A percentile compares a stretch with the other conserved stretches of the same genome.
These are phyloP conservation scores for Drosophila longiperda DNA, from an alignment of 2,888 invertebrate species.

Conservation along the genomic window DNA sequence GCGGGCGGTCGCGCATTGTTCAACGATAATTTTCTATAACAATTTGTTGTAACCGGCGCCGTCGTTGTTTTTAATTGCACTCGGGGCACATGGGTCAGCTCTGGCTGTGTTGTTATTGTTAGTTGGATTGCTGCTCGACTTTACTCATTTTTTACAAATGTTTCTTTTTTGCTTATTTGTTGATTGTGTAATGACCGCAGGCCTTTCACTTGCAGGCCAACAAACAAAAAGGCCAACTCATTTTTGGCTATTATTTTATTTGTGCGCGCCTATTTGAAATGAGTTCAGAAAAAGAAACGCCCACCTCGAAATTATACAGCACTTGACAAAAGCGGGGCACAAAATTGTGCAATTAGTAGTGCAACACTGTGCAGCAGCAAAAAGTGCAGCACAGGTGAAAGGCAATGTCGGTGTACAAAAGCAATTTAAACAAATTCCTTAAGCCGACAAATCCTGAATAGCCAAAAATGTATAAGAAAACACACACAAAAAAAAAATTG, in stretches of 20 bases:
- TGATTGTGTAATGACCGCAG: constrained; percentile 69
- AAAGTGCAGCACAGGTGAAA: constrained; percentile 47
- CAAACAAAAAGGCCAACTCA: constrained; percentile 64
- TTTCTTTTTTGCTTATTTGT: constrained; percentile 29
- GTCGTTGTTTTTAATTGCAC: constrained; percentile 66
- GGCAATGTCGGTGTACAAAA: constrained; percentile 41
- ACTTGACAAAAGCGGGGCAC: constrained; percentile 57
- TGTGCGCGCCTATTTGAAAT: constrained; percentile 60
- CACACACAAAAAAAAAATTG: constrained; percentile 8
- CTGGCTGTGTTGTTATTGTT: constrained; percentile 33
- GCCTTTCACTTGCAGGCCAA: constrained; percentile 72
- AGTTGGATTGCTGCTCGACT: constrained; percentile 45
- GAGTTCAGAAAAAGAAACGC: constrained; percentile 69
- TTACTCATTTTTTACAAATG: constrained; percentile 1
- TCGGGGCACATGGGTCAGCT: constrained; percentile 56
- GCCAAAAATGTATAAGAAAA: constrained; percentile 21
- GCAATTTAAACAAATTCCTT: constrained; percentile 50
- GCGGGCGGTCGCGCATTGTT: constrained; percentile 70
- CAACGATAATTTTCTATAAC: constrained; percentile 67
- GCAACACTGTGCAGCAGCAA: constrained; percentile 27
- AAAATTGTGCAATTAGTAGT: constrained; percentile 74
- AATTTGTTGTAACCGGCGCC: constrained; percentile 73
- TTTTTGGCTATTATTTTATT: constrained; percentile 72
- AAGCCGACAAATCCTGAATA: constrained; percentile 52
- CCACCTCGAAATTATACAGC: constrained; percentile 59